phyloP scores from a whole-genome alignment of 2,113 vertebrate species.

The Laterallus jamaicensis region DNA sequence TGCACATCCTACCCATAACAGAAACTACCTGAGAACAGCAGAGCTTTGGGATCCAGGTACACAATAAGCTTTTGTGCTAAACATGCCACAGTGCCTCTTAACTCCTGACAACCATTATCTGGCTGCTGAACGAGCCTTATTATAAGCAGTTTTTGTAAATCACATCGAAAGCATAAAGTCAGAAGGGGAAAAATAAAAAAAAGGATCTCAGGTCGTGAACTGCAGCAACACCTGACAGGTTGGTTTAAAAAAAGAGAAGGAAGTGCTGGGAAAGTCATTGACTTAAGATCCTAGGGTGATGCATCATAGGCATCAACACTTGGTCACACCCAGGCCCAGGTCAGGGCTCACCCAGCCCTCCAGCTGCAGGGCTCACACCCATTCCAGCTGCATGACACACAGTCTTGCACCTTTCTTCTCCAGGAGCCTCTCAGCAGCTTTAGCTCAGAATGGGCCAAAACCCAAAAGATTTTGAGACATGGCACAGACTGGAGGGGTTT shows the following conservation, averaged over 20 bases:
- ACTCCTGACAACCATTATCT: slow-evolving; percentile 71
- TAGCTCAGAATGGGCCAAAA: not conserved
- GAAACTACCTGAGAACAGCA: not conserved
- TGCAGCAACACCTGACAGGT: slow-evolving; percentile 50
- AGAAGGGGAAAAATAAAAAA: slow-evolving; percentile 8
- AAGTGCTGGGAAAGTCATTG: slow-evolving; percentile 50
- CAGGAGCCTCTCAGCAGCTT: not conserved
- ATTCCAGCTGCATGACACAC: slow-evolving; percentile 28
- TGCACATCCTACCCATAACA: not conserved
- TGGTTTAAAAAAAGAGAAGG: not conserved
- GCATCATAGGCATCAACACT: not conserved
- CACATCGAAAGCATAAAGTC: slow-evolving; percentile 61
- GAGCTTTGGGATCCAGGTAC: slow-evolving; percentile 38
- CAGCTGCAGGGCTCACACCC: slow-evolving; percentile 41
- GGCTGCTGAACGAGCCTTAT: slow-evolving; percentile 69
- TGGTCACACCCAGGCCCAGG: slow-evolving; percentile 44
- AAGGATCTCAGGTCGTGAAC: slow-evolving; percentile 40
- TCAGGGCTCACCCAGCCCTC: slow-evolving; percentile 63
- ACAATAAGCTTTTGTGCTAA: slow-evolving; percentile 56
- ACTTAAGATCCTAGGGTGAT: slow-evolving; percentile 49
- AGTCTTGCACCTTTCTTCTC: not conserved
- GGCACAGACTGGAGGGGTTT: not conserved
- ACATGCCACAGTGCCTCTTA: slow-evolving; percentile 61
- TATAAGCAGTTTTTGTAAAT: slow-evolving; percentile 72
- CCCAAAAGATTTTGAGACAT: not conserved